These are phyloP conservation scores for Saguinus imperator DNA, from an alignment of 2,113 vertebrate genomes.

Conservation along the genomic window DNA sequence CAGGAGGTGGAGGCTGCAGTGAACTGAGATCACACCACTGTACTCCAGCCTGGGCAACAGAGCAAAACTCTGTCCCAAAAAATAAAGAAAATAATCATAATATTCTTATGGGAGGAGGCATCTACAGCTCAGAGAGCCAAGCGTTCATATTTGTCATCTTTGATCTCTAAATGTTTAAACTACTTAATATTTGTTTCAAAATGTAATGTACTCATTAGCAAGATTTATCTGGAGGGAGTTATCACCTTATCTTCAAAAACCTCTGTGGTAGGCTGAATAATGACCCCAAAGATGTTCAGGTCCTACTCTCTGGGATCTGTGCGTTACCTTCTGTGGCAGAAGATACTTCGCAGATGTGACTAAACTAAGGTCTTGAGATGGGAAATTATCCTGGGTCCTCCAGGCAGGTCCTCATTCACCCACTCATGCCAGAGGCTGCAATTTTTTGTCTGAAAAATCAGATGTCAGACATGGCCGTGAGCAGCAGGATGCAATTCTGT, in stretches of 20 bases:
- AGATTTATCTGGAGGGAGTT: not conserved
- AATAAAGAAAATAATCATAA: too few relatives aligned
- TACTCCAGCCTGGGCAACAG: too few relatives aligned
- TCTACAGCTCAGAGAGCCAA: accelerated
- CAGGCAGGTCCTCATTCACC: not conserved
- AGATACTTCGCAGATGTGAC: not conserved
- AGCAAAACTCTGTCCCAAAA: too few relatives aligned
- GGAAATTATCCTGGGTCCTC: accelerated
- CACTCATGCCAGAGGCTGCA: not conserved
- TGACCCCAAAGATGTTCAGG: not conserved
- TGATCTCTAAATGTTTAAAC: not conserved
- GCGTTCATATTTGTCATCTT: accelerated
- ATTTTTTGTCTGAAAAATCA: too few relatives aligned
- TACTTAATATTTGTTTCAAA: not conserved
- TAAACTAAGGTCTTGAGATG: not conserved
- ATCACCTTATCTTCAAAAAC: not conserved
- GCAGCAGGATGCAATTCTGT: too few relatives aligned
- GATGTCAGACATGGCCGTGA: too few relatives aligned
- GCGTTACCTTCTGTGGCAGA: not conserved
- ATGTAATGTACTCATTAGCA: not conserved
- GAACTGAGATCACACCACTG: too few relatives aligned
- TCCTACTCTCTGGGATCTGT: not conserved
- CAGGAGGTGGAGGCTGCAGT: too few relatives aligned
- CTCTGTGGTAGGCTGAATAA: not conserved
- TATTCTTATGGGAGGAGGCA: accelerated